Evolutionary conservation across 2,113 vertebrate species (phyloP), one percentile per base, ranked within the genome.

Genomic region (Grammomys surdaster): DNA sequence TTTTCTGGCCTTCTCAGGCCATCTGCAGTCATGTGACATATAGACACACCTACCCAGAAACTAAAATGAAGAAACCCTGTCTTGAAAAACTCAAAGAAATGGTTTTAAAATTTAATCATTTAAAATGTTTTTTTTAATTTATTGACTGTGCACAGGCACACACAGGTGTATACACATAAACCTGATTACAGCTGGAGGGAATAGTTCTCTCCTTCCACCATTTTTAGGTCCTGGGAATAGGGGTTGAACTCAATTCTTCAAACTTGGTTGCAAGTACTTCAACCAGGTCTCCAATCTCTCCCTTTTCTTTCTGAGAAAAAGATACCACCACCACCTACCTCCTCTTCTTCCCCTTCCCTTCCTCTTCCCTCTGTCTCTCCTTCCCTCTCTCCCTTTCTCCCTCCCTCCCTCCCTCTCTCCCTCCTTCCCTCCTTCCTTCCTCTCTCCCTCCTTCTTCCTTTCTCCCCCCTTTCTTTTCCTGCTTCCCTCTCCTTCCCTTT

Each of bases 361-460:
- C 28, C 14, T 8, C 14, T 16, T 54, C 22, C 5, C 20, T n/a
- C 31, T 4, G 0, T n/a, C 40, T 3, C 17, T 40, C 5, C 7
- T n/a, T 16, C 17, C 19, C n/a, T 13, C 17, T 5, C 5, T 31
- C 14, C 14, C 16, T n/a, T 7, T 9, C 69, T 33, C 36, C 36
- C 5, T 72, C 6, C 16, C 16, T 36, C 1, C 1, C 14, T 33
- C 69, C 51, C 26, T 6, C 48, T 1, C 60, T 14, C 8, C 16
- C 4, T 16, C 7, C 20, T 73, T 1, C 8, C 20, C 9, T 6
- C 6, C 19, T 28, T 43, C 7, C 40, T 13, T 3, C 58, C 14
- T 1, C 31, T 3, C 7, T 12, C 14, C 58, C 8, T 28, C 14
- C 26, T 26, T 22, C 7, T 63, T 43, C 7, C 58, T 14, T 6